These are phyloP conservation scores for Liparis tanakae DNA, from an alignment of 2,797 vertebrate genomes.

Conservation along the genomic window DNA sequence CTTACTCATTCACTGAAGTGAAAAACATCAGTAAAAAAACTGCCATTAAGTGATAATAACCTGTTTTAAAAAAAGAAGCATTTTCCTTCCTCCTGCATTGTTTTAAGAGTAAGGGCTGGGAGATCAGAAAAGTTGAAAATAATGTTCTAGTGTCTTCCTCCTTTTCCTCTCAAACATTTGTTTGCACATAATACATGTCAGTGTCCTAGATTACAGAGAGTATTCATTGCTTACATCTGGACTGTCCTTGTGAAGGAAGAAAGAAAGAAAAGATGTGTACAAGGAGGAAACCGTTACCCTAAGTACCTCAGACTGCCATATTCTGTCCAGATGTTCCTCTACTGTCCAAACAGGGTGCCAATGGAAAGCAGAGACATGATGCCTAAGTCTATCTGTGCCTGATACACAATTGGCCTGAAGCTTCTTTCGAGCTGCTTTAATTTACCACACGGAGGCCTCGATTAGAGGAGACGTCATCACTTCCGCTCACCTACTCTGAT, in stretches of 20 bases:
- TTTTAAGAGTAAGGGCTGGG: slow-evolving; percentile 37
- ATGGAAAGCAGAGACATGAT: slow-evolving; percentile 62
- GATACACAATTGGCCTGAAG: slow-evolving; percentile 73
- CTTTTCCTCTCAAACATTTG: slow-evolving; percentile 27
- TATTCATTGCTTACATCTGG: slow-evolving; percentile 65
- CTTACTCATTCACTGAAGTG: slow-evolving; percentile 28
- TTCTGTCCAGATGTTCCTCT: slow-evolving; percentile 58
- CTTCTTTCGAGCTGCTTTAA: slow-evolving; percentile 53
- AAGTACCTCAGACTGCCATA: slow-evolving; percentile 74
- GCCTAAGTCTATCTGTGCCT: slow-evolving; percentile 80
- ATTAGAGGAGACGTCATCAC: slow-evolving; percentile 52
- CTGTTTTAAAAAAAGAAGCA: slow-evolving; percentile 20
- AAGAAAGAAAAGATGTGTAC: slow-evolving; percentile 7
- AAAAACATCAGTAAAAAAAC: slow-evolving; percentile 6
- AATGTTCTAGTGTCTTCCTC: slow-evolving; percentile 48
- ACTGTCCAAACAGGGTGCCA: slow-evolving; percentile 58
- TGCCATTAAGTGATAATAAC: slow-evolving; percentile 18
- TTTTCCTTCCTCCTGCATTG: slow-evolving; percentile 26
- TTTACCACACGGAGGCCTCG: slow-evolving; percentile 65
- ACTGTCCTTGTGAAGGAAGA: slow-evolving; percentile 55
- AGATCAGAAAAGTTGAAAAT: slow-evolving; percentile 17
- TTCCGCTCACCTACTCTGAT: slow-evolving; percentile 65
- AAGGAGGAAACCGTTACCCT: slow-evolving; percentile 18
- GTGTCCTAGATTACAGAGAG: slow-evolving; percentile 49
- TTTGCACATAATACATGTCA: slow-evolving; percentile 66